Conservation (phyloP, 2,797 vertebrate genomes). For the Helarctos malayanus region DNA sequence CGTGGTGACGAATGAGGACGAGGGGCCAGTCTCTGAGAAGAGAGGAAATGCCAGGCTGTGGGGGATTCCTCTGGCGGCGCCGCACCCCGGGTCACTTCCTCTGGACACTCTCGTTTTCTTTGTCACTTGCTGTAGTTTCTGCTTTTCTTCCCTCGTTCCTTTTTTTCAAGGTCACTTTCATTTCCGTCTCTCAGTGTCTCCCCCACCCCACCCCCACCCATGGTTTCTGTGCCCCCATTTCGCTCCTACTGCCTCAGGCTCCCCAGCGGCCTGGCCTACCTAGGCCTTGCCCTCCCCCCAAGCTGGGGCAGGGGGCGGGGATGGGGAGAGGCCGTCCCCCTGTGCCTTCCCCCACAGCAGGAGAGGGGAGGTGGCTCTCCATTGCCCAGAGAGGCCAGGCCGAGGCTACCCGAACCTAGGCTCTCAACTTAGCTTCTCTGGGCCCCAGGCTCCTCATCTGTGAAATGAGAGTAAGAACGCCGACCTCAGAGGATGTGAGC, state of each 20-base stretch:
- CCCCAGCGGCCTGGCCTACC: not conserved
- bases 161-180: slow-evolving; percentile 83
- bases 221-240: not conserved
- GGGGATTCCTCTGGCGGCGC: slow-evolving; percentile 79
- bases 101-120: slow-evolving; percentile 83
- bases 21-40: slow-evolving; percentile 26
- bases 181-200: slow-evolving; percentile 72
- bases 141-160: slow-evolving; percentile 83
- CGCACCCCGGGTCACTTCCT: slow-evolving; percentile 73
- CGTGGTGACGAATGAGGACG: not conserved
- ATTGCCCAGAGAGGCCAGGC: not conserved
- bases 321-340: not conserved
- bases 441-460: not conserved
- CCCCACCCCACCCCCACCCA: not conserved
- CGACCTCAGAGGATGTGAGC: not conserved
- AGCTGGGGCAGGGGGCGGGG: not conserved
- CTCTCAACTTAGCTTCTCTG: not conserved
- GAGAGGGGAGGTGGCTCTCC: not conserved
- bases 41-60: slow-evolving; percentile 78
- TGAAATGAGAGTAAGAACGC: not conserved
- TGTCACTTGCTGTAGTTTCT: slow-evolving; percentile 83
- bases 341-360: not conserved
- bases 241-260: not conserved
- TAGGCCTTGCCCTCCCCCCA: not conserved
- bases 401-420: fast-evolving